Conservation (phyloP, 2,888 invertebrate species). For the Harpalus rubripes region DNA sequence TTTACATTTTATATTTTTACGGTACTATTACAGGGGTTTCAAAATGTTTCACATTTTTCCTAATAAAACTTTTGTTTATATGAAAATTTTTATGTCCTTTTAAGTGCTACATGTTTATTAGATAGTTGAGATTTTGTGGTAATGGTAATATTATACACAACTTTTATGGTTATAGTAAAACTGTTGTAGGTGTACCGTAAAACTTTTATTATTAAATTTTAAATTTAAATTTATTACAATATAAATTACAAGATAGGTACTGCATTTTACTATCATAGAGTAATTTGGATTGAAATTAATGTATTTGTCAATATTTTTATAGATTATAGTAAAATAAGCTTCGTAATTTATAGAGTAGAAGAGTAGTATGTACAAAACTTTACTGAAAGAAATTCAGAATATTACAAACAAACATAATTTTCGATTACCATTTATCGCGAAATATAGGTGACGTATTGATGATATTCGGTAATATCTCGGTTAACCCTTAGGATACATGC, state of each 20-base stretch:
- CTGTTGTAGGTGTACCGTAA: background rate
- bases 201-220: slow-evolving; percentile 23
- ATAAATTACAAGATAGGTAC: background rate
- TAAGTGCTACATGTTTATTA: slow-evolving; percentile 21
- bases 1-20: background rate
- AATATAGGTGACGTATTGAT: too few relatives aligned
- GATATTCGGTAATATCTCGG: too few relatives aligned
- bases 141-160: slow-evolving; percentile 6
- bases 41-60: background rate
- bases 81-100: slow-evolving; percentile 21
- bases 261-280: background rate
- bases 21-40: background rate
- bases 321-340: background rate
- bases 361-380: too few relatives aligned
- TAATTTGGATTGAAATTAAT: background rate
- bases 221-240: slow-evolving; percentile 1
- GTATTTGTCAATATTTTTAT: background rate
- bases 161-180: slow-evolving; percentile 20
- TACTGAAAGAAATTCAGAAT: too few relatives aligned
- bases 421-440: too few relatives aligned
- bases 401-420: too few relatives aligned
- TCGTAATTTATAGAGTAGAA: too few relatives aligned
- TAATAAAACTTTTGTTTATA: slow-evolving; percentile 34
- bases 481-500: too few relatives aligned
- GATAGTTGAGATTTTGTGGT: slow-evolving; percentile 14